Evolutionary conservation across 1,140 invertebrate species (phyloP).

Genomic region (Zaprionus inermis): DNA sequence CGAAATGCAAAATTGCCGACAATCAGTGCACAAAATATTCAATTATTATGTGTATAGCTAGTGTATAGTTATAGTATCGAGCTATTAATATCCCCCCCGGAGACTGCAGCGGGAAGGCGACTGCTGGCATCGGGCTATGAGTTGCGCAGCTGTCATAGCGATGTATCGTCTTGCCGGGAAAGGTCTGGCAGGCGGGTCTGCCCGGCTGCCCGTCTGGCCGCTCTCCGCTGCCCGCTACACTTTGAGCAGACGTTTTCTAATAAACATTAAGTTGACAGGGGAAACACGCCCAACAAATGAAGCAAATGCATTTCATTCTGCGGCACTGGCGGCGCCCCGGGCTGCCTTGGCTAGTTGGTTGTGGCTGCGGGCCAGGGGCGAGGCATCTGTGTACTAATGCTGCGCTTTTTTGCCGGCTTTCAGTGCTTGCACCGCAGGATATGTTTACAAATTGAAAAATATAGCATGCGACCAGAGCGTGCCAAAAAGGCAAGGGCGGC

Average conservation of each 20-base stretch:
- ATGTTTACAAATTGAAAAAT: conserved; percentile 82
- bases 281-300: conserved; percentile 80
- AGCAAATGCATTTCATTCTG: conserved; percentile 75
- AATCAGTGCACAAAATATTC: background rate
- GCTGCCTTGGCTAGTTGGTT: background rate
- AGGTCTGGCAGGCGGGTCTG: background rate
- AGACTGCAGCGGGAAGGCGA: too few species aligned
- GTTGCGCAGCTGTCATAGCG: background rate
- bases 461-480: conserved; percentile 72
- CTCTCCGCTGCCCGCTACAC: conserved; percentile 35
- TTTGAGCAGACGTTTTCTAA: conserved; percentile 72
- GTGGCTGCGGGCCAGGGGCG: background rate
- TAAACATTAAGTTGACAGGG: conserved; percentile 81
- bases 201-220: conserved; percentile 26
- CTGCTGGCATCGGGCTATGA: background rate
- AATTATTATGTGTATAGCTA: too few species aligned
- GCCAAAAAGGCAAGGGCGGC: conserved; percentile 35
- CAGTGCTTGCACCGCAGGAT: conserved; percentile 72
- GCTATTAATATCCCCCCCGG: background rate
- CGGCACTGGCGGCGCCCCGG: conserved; percentile 31
- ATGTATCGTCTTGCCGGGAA: background rate
- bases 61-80: too few species aligned
- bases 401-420: conserved; percentile 49
- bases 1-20: too few species aligned
- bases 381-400: conserved; percentile 68